Conservation (phyloP, 2,797 vertebrate species). For the Vireo griseus region DNA sequence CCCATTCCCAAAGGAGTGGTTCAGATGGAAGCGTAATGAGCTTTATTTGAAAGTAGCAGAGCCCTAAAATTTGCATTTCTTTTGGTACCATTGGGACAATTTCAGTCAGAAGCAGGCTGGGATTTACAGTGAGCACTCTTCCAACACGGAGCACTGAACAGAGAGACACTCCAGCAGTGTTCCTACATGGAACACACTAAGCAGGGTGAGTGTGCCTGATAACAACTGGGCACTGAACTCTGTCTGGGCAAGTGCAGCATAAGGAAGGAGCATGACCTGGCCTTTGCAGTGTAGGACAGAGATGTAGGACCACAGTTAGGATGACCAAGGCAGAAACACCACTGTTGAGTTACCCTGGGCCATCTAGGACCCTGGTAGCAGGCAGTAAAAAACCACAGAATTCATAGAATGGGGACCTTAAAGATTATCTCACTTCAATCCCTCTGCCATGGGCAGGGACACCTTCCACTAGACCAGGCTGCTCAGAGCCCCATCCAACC, state of each 20-base stretch:
- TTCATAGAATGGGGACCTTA: neutral
- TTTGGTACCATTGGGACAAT: neutral
- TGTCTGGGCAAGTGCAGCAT: neutral
- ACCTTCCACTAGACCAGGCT: neutral
- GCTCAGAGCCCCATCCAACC: neutral
- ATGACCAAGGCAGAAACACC: neutral
- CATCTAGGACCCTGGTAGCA: neutral
- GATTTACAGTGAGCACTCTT: neutral
- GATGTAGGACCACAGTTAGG: neutral
- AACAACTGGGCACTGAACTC: neutral
- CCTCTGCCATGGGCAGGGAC: neutral
- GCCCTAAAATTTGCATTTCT: neutral
- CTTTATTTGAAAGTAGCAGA: neutral
- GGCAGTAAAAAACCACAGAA: neutral
- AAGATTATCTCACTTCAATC: neutral
- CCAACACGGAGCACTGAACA: neutral
- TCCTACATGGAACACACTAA: neutral
- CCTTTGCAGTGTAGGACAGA: neutral
- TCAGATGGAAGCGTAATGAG: neutral
- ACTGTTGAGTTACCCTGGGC: neutral
- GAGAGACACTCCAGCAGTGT: accelerated
- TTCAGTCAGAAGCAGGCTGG: neutral
- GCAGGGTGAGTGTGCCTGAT: neutral
- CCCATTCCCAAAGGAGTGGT: neutral
- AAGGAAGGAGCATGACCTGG: neutral